phyloP scores from a whole-genome alignment of 1,140 invertebrate genomes.

The Tetraneura akinire region DNA sequence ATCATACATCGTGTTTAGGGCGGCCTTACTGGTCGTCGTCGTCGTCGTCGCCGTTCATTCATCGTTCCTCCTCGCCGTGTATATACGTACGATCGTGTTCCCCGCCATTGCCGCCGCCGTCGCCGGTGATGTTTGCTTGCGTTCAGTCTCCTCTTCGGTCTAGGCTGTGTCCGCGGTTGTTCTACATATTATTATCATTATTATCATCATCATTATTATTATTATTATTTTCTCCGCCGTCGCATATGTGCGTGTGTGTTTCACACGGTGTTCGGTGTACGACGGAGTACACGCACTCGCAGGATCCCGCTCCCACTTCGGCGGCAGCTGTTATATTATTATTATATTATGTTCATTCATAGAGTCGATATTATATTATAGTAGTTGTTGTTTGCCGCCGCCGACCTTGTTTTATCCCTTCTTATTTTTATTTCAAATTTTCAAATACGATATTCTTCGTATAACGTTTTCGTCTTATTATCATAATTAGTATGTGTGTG shows the following conservation, averaged over 20 bases:
- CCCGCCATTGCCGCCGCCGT: not conserved
- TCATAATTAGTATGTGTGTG: not conserved
- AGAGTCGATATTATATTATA: too few relatives aligned
- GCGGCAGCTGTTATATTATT: conserved; percentile 24
- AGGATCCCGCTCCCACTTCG: not conserved
- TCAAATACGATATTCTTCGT: not conserved
- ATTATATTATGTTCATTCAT: conserved; percentile 32
- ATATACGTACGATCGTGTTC: not conserved
- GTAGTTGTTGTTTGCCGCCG: conserved; percentile 6
- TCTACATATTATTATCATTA: not conserved
- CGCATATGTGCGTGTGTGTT: not conserved
- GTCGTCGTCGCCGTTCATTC: conserved; percentile 19
- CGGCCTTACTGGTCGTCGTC: conserved; percentile 6
- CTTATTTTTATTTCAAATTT: conserved; percentile 6
- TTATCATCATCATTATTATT: not conserved
- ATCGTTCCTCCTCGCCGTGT: not conserved
- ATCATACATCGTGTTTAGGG: conserved; percentile 14
- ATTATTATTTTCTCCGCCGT: not conserved
- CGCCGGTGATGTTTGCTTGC: not conserved
- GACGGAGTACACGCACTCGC: not conserved
- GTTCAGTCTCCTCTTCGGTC: not conserved
- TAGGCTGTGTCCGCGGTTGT: not conserved
- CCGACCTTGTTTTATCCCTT: conserved; percentile 37
- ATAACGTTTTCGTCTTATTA: conserved; percentile 21
- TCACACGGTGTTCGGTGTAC: conserved; percentile 8